phyloP scores from a whole-genome alignment of 2,113 vertebrate species.

The Leptosomus discolor region DNA sequence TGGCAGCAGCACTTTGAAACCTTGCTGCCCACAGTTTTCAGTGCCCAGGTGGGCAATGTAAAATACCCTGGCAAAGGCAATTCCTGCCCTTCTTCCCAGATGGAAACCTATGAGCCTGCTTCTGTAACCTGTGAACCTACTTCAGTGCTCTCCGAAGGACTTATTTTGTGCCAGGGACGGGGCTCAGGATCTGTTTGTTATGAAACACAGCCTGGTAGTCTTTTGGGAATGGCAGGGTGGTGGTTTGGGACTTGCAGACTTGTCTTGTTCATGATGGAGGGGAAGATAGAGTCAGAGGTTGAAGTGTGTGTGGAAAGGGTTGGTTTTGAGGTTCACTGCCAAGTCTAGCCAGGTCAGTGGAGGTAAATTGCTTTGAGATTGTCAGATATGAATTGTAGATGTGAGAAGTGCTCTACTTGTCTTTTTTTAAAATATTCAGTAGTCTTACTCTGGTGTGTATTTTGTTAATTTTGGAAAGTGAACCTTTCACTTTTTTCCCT shows the following conservation, averaged over 20 bases:
- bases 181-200: neutral
- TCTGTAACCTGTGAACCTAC: neutral
- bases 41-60: neutral
- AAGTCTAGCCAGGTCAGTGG: neutral
- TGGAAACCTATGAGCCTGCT: neutral
- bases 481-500: neutral
- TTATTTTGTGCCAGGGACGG: neutral
- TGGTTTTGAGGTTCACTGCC: neutral
- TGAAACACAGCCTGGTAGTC: neutral
- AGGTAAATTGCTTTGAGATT: neutral
- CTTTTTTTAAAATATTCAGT: neutral
- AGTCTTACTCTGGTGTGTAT: neutral
- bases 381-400: neutral
- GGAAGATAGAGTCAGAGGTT: neutral
- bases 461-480: neutral
- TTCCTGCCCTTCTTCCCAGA: neutral
- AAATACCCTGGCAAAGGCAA: neutral
- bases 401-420: neutral
- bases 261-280: neutral
- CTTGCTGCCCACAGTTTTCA: accelerated
- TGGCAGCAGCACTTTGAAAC: neutral
- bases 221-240: accelerated
- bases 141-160: neutral
- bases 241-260: neutral
- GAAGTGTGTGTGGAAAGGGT: neutral